Evolutionary conservation across 2,797 vertebrate genomes (phyloP).

Genomic region (Nannoperca australis): DNA sequence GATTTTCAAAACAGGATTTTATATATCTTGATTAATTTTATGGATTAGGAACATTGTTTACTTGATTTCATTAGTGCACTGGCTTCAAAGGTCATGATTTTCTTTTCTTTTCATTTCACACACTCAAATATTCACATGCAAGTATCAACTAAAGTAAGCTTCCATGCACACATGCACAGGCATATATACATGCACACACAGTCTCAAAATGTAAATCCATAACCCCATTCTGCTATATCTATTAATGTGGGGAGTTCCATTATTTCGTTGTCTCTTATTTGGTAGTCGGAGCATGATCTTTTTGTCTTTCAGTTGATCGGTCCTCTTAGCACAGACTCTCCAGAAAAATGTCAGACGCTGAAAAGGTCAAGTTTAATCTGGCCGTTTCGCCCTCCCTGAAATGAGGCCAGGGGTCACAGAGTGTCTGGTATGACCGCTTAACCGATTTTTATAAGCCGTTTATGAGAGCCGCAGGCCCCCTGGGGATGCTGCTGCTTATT

Average conservation of each 20-base stretch:
- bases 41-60: conserved; percentile 21
- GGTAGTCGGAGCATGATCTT: conserved; percentile 56
- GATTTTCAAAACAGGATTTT: conserved; percentile 29
- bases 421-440: conserved; percentile 68
- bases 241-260: conserved; percentile 22
- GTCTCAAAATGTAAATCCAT: conserved; percentile 26
- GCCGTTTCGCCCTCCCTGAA: conserved; percentile 58
- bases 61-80: conserved; percentile 34
- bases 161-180: not conserved
- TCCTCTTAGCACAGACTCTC: conserved; percentile 54
- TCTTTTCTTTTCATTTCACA: not conserved
- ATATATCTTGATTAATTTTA: conserved; percentile 7
- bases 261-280: conserved; percentile 52
- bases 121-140: not conserved
- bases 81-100: conserved; percentile 46
- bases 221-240: conserved; percentile 11
- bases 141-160: conserved; percentile 7
- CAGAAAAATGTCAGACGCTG: conserved; percentile 54
- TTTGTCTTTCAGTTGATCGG: conserved; percentile 53
- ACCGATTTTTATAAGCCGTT: conserved; percentile 76
- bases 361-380: conserved; percentile 82
- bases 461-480: conserved; percentile 57
- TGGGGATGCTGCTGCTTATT: conserved; percentile 64
- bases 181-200: not conserved
- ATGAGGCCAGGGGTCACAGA: conserved; percentile 73